A percentile compares a stretch with the other conserved stretches of the same genome.
Conservation (phyloP, 2,113 vertebrate species). For the Tor tambroides region DNA sequence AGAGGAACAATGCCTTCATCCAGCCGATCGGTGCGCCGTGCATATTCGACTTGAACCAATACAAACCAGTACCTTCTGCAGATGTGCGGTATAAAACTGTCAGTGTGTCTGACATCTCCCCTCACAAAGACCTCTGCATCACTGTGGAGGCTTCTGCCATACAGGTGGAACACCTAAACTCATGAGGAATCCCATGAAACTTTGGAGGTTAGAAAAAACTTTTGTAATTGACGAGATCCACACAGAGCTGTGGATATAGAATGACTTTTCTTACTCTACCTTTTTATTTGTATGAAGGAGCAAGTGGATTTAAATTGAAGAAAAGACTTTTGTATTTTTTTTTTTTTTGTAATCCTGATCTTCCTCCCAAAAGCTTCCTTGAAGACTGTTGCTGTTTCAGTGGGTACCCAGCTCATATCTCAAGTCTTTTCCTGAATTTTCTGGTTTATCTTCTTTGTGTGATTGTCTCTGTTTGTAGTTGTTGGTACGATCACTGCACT, state of each 20-base stretch:
- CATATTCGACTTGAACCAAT: slow-evolving; percentile 95
- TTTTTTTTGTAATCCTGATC: slow-evolving; percentile 53
- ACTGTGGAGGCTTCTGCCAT: slow-evolving; percentile 91
- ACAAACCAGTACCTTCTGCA: slow-evolving; percentile 85
- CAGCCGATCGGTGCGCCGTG: slow-evolving; percentile 77
- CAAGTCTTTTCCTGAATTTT: slow-evolving; percentile 17
- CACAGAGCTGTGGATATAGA: slow-evolving; percentile 38
- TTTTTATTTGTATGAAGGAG: slow-evolving; percentile 21
- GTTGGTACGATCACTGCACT: slow-evolving; percentile 33
- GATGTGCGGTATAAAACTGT: slow-evolving; percentile 81
- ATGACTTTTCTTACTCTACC: slow-evolving; percentile 44
- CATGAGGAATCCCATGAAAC: slow-evolving; percentile 61
- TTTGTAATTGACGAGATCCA: slow-evolving; percentile 37
- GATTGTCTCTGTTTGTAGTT: slow-evolving; percentile 33
- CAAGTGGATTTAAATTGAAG: slow-evolving; percentile 46
- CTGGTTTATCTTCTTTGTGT: slow-evolving; percentile 28
- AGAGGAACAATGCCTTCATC: slow-evolving; percentile 67
- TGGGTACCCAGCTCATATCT: slow-evolving; percentile 28
- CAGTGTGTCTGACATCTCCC: slow-evolving; percentile 73
- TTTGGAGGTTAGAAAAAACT: slow-evolving; percentile 24
- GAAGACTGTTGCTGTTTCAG: slow-evolving; percentile 7
- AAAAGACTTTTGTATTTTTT: slow-evolving; percentile 59
- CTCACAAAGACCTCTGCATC: slow-evolving; percentile 98
- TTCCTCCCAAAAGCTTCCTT: slow-evolving; percentile 62
- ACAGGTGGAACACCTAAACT: slow-evolving; percentile 80